These are phyloP conservation scores for Congeria kusceri DNA, from an alignment of 2,888 invertebrate species.

Conservation along the genomic window DNA sequence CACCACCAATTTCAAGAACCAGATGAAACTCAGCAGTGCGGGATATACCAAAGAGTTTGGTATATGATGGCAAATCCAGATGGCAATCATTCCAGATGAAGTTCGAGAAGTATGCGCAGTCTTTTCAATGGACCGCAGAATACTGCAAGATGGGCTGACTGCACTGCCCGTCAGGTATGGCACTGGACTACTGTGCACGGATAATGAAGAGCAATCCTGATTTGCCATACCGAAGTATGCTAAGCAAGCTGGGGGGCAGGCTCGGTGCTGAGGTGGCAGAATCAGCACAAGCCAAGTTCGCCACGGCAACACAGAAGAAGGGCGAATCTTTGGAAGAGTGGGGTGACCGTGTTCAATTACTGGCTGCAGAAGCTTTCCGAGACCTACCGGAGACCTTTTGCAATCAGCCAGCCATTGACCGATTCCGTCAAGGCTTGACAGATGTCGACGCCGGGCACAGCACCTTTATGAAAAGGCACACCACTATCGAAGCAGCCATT, in stretches of 20 bases:
- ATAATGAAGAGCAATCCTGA: constrained; percentile 1
- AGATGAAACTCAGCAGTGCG: background rate
- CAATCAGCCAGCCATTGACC: constrained; percentile 1
- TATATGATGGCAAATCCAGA: background rate
- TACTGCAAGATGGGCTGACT: background rate
- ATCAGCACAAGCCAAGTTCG: background rate
- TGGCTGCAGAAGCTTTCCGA: background rate
- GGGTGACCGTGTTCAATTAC: background rate
- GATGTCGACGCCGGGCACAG: background rate
- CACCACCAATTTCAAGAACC: too few relatives aligned
- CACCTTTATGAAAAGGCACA: background rate
- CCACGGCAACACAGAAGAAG: background rate
- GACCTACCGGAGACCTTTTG: background rate
- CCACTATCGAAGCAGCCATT: background rate
- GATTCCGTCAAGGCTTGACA: constrained; percentile 2
- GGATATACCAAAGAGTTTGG: background rate
- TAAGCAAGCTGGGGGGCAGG: background rate
- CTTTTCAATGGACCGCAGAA: constrained; percentile 1
- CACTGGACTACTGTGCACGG: background rate
- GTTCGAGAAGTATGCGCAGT: background rate
- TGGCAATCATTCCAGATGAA: constrained; percentile 3
- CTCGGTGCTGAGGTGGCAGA: background rate
- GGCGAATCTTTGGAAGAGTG: background rate
- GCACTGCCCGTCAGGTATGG: background rate
- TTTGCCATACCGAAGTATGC: background rate